phyloP scores from a whole-genome alignment of 1,140 invertebrate genomes.

The Samia ricini region DNA sequence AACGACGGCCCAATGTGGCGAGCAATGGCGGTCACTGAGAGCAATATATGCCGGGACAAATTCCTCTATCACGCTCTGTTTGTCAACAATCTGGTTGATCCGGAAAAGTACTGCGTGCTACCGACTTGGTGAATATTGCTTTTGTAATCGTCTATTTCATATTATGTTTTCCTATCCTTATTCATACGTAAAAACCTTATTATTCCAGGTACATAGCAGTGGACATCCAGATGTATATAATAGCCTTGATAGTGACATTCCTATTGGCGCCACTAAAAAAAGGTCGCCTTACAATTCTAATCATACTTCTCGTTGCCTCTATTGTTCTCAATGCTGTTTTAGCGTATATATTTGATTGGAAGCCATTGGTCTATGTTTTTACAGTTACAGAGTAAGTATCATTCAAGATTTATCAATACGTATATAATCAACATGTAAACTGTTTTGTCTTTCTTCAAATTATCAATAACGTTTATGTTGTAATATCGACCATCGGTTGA shows the following conservation, averaged over 20 bases:
- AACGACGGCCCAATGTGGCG: conserved; percentile 48
- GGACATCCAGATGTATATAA: conserved; percentile 40
- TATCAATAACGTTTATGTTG: too few relatives aligned
- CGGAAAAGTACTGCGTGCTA: conserved; percentile 39
- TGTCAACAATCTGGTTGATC: conserved; percentile 76
- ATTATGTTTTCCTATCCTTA: too few relatives aligned
- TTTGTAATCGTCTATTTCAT: background rate
- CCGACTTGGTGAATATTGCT: conserved; percentile 37
- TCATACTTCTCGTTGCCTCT: conserved; percentile 20
- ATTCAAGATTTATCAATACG: too few relatives aligned
- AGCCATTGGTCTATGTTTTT: conserved; percentile 29
- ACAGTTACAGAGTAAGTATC: conserved; percentile 34
- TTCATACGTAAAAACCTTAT: too few relatives aligned
- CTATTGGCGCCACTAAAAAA: conserved; percentile 23
- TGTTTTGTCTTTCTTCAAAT: too few relatives aligned
- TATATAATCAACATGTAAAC: too few relatives aligned
- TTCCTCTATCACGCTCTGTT: conserved; percentile 83
- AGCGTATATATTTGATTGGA: conserved; percentile 36
- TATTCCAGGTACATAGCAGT: conserved; percentile 44
- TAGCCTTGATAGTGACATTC: conserved; percentile 25
- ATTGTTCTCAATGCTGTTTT: conserved; percentile 25
- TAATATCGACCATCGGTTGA: too few relatives aligned
- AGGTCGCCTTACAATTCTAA: conserved; percentile 23
- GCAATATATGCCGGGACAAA: conserved; percentile 75
- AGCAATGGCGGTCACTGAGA: conserved; percentile 43